These are phyloP conservation scores for Dryobotodes eremita DNA, from an alignment of 2,888 invertebrate species.

Conservation along the genomic window DNA sequence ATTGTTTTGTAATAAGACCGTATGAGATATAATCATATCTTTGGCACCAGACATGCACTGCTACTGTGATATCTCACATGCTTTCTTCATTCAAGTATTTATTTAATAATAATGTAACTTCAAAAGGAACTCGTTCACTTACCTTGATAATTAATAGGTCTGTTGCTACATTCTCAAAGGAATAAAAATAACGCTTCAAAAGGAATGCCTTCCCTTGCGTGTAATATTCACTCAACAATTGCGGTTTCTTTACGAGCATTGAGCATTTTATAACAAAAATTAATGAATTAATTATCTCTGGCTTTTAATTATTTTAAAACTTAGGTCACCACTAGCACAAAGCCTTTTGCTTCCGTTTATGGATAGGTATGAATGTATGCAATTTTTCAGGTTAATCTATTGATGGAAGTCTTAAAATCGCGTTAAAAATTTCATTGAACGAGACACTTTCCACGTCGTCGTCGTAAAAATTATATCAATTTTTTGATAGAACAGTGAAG, in stretches of 20 bases:
- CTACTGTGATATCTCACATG: background rate
- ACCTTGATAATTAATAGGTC: constrained; percentile 6
- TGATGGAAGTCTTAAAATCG: constrained; percentile 29
- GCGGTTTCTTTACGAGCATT: background rate
- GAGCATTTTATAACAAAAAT: background rate
- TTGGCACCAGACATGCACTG: background rate
- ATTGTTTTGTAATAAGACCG: background rate
- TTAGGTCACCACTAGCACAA: background rate
- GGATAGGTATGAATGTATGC: background rate
- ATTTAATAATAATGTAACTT: constrained; percentile 6
- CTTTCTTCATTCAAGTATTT: background rate
- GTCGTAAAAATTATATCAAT: constrained; percentile 60
- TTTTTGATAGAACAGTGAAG: constrained; percentile 61
- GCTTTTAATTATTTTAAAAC: background rate
- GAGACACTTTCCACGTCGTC: constrained; percentile 47
- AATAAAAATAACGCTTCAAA: constrained; percentile 15
- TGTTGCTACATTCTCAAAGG: constrained; percentile 1
- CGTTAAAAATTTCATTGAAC: constrained; percentile 36
- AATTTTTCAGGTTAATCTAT: background rate
- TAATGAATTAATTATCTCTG: background rate
- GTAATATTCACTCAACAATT: constrained; percentile 8
- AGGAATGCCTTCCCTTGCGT: background rate
- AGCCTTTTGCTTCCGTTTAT: background rate
- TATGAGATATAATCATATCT: background rate
- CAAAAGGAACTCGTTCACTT: constrained; percentile 1